Base-by-base conservation (phyloP, 2,888 invertebrate genomes). In the Drosophila melanocephala region DNA sequence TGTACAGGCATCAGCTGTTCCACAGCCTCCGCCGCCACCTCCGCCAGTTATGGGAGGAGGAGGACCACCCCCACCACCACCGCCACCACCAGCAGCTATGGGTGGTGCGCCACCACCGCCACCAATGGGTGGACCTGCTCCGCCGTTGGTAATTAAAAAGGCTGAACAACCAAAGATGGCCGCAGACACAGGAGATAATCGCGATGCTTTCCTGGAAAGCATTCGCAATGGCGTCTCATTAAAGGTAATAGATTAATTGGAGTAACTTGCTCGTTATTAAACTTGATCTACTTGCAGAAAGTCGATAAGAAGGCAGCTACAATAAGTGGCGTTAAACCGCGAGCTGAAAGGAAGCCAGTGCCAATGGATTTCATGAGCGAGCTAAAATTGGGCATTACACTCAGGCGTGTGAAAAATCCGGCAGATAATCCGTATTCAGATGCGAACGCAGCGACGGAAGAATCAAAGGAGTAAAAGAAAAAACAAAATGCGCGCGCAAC, bases 231-330 rank as follows among this genome's bases (percentile, higher is more conserved):
- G 92, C 33, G 85, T 92, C 5, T 9, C 79, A 4, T 62, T 92
- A 19, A 92, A 92, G 91, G 92, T 92, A 67, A 30, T 7, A 4
- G 1, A 5, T n/a, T 33, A 16, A 9, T 28, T 42, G 1, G 0
- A 35, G 1, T 14, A n/a, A 33, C 1, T 26, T 44, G 5, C 2
- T 14, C 3, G 5, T 35, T 9, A 32, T 39, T 22, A 28, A 64
- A 56, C 7, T 30, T 28, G 50, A 19, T 4, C 3, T 9, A 14
- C 22, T 26, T 82, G 26, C 71, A 92, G 93, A 92, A 92, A 88
- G 84, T 91, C 5, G 69, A 91, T 53, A 69, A 84, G 51, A 91
- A 91, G 73, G 83, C 91, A 30, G 91, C 92, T 28, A 92, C 92
- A 12, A 84, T 92, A 32, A 92, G 91, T 44, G 89, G 87, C 12